Percentiles rank a stretch among this genome's conserved stretches.
phyloP scores from a whole-genome alignment of 1,140 invertebrate species.

The Varroa destructor region DNA sequence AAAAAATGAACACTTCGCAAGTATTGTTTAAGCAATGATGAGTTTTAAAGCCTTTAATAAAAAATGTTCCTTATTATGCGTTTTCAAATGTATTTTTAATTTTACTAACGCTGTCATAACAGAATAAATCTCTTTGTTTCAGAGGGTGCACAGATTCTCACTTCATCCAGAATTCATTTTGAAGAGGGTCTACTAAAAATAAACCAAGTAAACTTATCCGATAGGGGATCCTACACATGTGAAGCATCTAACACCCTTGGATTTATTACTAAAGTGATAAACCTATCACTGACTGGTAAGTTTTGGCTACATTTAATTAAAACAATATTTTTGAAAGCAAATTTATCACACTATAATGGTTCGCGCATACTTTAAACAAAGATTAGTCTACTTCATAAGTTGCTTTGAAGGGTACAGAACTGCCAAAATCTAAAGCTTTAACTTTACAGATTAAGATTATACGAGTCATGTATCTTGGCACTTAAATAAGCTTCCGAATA shows the following conservation, averaged over 20 bases:
- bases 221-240: background rate
- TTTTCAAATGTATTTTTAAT: too few species aligned
- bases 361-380: background rate
- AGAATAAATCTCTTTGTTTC: too few species aligned
- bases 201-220: background rate
- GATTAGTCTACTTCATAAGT: background rate
- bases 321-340: background rate
- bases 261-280: background rate
- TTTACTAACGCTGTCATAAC: too few species aligned
- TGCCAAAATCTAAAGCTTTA: background rate
- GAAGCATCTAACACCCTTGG: slow-evolving; percentile 4
- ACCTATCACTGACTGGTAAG: background rate
- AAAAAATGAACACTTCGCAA: too few species aligned
- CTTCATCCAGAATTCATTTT: background rate
- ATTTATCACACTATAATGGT: background rate
- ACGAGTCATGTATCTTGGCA: background rate
- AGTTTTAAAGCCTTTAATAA: too few species aligned
- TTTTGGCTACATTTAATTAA: too few species aligned
- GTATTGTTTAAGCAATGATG: too few species aligned
- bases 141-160: too few species aligned
- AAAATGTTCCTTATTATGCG: too few species aligned
- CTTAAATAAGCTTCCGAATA: background rate
- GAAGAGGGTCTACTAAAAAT: background rate
- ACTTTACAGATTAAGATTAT: background rate
- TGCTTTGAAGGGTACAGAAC: background rate